Conservation (phyloP, 2,888 invertebrate genomes). For the Synergus umbraculus region DNA sequence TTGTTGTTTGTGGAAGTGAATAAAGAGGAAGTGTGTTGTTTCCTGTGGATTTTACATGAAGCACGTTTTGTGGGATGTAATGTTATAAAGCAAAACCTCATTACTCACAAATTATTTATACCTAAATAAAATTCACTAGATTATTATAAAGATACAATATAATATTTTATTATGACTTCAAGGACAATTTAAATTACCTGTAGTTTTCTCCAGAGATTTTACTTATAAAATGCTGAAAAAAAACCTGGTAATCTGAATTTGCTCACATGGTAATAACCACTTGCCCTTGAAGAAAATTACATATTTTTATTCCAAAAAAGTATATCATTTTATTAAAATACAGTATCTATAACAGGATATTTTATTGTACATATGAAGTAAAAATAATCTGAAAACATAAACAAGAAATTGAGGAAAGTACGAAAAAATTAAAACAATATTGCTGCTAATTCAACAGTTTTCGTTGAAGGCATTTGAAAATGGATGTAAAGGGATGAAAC, state of each 20-base stretch:
- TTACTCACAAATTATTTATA: background rate
- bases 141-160: background rate
- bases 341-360: constrained; percentile 4
- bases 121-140: too few relatives aligned
- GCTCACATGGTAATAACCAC: too few relatives aligned
- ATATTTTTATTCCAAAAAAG: background rate
- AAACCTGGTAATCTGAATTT: too few relatives aligned
- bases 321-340: background rate
- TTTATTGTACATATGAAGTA: constrained; percentile 17
- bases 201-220: too few relatives aligned
- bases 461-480: background rate
- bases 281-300: background rate
- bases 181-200: too few relatives aligned
- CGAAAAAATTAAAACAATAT: background rate
- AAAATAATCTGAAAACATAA: constrained; percentile 26
- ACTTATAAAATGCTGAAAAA: too few relatives aligned
- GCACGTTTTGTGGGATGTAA: background rate
- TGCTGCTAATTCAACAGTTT: background rate
- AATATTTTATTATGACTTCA: background rate
- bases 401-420: background rate
- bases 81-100: background rate
- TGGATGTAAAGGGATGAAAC: background rate
- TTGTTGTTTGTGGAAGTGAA: background rate
- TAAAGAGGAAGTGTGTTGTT: background rate
- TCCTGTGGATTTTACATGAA: background rate